These are phyloP conservation scores for Cheilosia impressa DNA, from an alignment of 2,888 invertebrate species.

Conservation along the genomic window DNA sequence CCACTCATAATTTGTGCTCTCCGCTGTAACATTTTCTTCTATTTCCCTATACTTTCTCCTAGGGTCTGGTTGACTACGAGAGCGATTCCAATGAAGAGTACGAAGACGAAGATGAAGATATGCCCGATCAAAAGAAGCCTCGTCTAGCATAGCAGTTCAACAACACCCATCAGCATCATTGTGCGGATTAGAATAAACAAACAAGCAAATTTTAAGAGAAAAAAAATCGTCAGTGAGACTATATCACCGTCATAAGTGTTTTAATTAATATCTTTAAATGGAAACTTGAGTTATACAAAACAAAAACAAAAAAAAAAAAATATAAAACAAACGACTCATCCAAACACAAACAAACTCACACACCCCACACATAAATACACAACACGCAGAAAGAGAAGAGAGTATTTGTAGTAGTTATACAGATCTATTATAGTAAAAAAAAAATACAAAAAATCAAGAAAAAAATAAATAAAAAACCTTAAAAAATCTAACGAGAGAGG, in stretches of 20 bases:
- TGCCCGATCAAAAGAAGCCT: conserved; percentile 83
- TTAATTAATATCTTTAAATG: conserved; percentile 70
- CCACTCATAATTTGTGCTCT: background rate
- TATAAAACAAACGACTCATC: conserved; percentile 63
- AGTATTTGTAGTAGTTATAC: conserved; percentile 76
- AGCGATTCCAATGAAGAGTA: conserved; percentile 98
- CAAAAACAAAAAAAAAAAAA: conserved; percentile 42
- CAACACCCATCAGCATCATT: conserved; percentile 55
- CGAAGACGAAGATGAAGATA: conserved; percentile 85
- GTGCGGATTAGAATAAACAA: conserved; percentile 60
- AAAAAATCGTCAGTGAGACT: conserved; percentile 70
- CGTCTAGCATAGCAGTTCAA: conserved; percentile 82
- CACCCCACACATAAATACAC: conserved; percentile 76
- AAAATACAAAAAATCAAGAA: conserved; percentile 66
- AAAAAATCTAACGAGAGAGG: conserved; percentile 68
- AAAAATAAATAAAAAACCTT: conserved; percentile 68
- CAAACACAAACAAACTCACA: conserved; percentile 72
- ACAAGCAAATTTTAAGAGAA: conserved; percentile 51
- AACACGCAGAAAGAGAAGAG: conserved; percentile 74
- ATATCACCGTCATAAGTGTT: conserved; percentile 75
- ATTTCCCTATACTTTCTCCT: conserved; percentile 58
- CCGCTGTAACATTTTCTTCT: background rate
- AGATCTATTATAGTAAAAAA: conserved; percentile 75
- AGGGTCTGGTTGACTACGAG: conserved; percentile 98
- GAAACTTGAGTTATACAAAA: conserved; percentile 63